Percentiles rank a stretch among this genome's conserved stretches.
phyloP scores from a whole-genome alignment of 1,140 invertebrate genomes.

The Riptortus pedestris region DNA sequence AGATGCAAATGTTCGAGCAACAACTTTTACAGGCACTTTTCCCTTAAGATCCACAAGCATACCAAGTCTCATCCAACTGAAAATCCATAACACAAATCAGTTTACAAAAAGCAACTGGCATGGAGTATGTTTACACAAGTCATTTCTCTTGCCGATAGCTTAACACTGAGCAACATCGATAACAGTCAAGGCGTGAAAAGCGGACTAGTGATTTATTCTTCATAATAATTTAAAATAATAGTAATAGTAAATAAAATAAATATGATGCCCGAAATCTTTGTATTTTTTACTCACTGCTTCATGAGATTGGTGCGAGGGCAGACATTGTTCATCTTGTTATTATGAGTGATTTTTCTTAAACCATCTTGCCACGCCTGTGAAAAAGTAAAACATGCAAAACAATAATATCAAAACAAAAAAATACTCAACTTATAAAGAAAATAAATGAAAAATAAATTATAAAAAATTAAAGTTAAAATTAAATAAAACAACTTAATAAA shows the following conservation, averaged over 20 bases:
- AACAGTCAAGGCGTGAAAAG: constrained; percentile 6
- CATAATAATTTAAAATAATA: background rate
- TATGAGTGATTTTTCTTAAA: constrained; percentile 83
- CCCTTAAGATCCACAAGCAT: constrained; percentile 86
- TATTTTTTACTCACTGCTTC: constrained; percentile 89
- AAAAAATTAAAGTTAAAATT: background rate
- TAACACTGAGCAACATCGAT: constrained; percentile 2
- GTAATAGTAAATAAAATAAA: background rate
- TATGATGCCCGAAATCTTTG: background rate
- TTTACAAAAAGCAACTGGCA: background rate
- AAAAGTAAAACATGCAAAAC: constrained; percentile 28
- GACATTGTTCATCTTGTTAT: constrained; percentile 93
- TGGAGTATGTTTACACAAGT: background rate
- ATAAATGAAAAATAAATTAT: constrained; percentile 18
- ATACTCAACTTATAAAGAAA: constrained; percentile 16
- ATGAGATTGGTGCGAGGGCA: constrained; percentile 89
- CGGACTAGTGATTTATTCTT: background rate
- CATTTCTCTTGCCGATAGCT: background rate
- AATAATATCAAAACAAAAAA: constrained; percentile 20
- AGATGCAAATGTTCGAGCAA: constrained; percentile 95
- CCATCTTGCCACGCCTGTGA: constrained; percentile 80
- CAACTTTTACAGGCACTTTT: constrained; percentile 93
- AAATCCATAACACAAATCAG: constrained; percentile 32
- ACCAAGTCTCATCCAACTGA: constrained; percentile 93
- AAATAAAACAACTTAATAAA: background rate